A percentile compares a stretch with the other conserved stretches of the same genome.
Conservation (phyloP, 2,888 invertebrate species). For the Leptinotarsa rubiginosa region DNA sequence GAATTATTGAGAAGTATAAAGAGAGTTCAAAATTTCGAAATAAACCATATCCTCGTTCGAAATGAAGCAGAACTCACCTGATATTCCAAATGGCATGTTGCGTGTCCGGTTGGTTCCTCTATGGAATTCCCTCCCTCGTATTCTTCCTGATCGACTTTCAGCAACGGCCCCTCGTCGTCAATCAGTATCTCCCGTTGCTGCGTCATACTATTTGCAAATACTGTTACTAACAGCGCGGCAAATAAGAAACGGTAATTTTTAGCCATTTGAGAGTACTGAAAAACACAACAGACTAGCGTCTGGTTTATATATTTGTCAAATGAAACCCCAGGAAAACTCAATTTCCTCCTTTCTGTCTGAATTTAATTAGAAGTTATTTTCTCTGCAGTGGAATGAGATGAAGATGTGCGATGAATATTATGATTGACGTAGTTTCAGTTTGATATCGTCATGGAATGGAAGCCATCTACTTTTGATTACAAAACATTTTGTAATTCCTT, state of each 20-base stretch:
- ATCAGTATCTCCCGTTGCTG: conserved; percentile 53
- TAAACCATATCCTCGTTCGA: no score
- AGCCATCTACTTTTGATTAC: background rate
- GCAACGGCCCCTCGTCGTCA: conserved; percentile 54
- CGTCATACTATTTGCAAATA: conserved; percentile 36
- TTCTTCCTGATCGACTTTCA: conserved; percentile 47
- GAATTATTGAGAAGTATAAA: no score
- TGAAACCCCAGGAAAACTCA: conserved; percentile 17
- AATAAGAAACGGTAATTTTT: conserved; percentile 21
- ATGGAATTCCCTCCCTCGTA: conserved; percentile 37
- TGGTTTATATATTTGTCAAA: conserved; percentile 6
- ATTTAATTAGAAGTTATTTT: background rate
- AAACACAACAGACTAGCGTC: background rate
- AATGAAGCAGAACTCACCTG: conserved; percentile 35
- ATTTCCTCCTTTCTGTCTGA: background rate
- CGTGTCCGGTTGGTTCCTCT: conserved; percentile 42
- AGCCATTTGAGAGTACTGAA: conserved; percentile 34
- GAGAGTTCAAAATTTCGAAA: no score
- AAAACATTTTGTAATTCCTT: background rate
- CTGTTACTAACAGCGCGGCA: conserved; percentile 25
- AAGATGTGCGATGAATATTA: background rate
- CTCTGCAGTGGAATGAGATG: background rate
- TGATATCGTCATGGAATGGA: background rate
- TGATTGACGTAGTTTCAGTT: background rate
- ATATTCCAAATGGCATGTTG: conserved; percentile 49